These are phyloP conservation scores for Nannoperca obscura DNA, from an alignment of 2,797 vertebrate genomes.

Conservation along the genomic window DNA sequence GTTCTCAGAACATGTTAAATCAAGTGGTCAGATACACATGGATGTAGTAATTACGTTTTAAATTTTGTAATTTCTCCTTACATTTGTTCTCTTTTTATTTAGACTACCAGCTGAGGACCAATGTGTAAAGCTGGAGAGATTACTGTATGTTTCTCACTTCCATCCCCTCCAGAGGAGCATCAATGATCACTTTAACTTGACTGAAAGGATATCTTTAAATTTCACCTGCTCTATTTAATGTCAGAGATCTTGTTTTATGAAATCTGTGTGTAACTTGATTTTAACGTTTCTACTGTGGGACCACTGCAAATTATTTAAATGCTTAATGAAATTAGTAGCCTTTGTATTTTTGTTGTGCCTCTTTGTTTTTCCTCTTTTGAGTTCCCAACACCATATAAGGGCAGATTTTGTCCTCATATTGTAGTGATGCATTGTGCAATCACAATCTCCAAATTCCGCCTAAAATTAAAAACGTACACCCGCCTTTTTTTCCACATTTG, in stretches of 20 bases:
- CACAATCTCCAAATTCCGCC: slow-evolving; percentile 64
- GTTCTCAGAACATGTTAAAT: slow-evolving; percentile 4
- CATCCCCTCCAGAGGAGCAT: slow-evolving; percentile 38
- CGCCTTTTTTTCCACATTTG: slow-evolving; percentile 77
- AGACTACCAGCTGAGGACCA: slow-evolving; percentile 95
- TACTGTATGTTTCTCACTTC: slow-evolving; percentile 12
- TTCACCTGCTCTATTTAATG: slow-evolving; percentile 52
- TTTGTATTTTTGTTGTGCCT: neutral
- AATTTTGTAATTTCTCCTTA: neutral
- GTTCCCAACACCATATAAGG: slow-evolving; percentile 12
- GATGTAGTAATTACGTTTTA: neutral
- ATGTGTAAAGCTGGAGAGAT: slow-evolving; percentile 70
- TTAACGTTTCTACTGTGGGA: slow-evolving; percentile 45
- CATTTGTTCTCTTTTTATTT: slow-evolving; percentile 44
- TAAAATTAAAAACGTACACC: slow-evolving; percentile 64
- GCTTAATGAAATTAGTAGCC: neutral
- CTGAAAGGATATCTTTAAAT: slow-evolving; percentile 62
- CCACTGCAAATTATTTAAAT: slow-evolving; percentile 57
- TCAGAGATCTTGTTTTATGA: slow-evolving; percentile 52
- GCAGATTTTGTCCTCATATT: neutral
- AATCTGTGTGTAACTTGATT: slow-evolving; percentile 47
- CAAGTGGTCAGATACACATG: neutral
- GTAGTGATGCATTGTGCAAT: slow-evolving; percentile 41
- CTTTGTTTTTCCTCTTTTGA: neutral
- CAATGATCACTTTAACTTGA: slow-evolving; percentile 55